Base-by-base conservation (phyloP, 2,113 vertebrate species). In the Sula dactylatra region DNA sequence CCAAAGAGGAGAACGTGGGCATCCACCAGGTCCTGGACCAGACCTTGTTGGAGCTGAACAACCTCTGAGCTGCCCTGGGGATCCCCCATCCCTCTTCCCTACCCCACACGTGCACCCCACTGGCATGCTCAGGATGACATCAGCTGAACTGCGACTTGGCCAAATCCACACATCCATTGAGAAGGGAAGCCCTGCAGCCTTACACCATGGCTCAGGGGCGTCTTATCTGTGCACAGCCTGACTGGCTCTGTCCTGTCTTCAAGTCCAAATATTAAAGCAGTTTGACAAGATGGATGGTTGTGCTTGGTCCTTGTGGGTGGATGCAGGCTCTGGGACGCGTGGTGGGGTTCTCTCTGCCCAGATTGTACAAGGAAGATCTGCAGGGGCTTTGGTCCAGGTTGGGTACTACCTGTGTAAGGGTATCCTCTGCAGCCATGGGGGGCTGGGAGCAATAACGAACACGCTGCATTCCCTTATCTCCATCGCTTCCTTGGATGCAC, bases 11-110 rank as follows among this genome's bases (percentile, higher is more conserved):
- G 95, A 99, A 99, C n/a, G 98, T 99, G 98, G 98, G 98, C 87
- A 99, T 99, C 95, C 99, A 99, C 93, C 99, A 99, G 98, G 99
- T 99, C 91, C 97, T 99, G 97, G 99, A 99, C 97, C 99, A 99
- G 98, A 99, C 99, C 49, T 98, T 99, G 88, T 95, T 99, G 98
- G 99, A 99, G 97, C 98, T 99, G 98, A 99, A 99, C 99, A 99
- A 99, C 97, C 98, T 99, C 97, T 99, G 99, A 98, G 98, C 89
- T 76, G 40, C 86, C 47, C 38, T 72, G 36, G 45, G 67, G 58
- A 96, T 3, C 27, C 74, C 81, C 44, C 1, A 1, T 73, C 67
- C 82, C 78, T 90, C 62, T 65, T 66, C 82, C 96, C 79, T 79
- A 85, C 79, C 92, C 88, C 21, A 85, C 97, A 95, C 82, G 2